Conservation (phyloP, 2,888 invertebrate species). For the Stictocephala bisonia region DNA sequence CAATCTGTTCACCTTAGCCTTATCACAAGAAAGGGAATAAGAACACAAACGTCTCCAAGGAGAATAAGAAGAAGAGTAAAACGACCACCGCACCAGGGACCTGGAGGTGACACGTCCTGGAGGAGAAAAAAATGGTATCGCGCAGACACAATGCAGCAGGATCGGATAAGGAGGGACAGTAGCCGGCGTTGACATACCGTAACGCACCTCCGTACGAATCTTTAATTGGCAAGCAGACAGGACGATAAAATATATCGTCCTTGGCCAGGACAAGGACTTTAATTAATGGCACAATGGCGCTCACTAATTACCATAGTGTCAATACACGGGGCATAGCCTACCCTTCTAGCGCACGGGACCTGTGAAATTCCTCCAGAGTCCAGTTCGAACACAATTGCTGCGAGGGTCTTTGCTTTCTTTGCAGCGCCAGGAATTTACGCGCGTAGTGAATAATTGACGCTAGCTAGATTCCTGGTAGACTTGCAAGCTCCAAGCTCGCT, state of each 20-base stretch:
- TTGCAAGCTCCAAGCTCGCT: no score
- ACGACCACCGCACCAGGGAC: background rate
- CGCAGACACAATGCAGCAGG: conserved; percentile 24
- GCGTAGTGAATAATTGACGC: no score
- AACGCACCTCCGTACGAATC: conserved; percentile 8
- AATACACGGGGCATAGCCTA: no score
- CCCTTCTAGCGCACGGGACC: no score
- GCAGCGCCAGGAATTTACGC: no score
- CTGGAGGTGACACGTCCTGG: background rate
- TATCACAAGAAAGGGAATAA: no score
- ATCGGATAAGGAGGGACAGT: conserved; percentile 17
- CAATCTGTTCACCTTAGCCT: no score
- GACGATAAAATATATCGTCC: conserved; percentile 28
- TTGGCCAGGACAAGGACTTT: background rate
- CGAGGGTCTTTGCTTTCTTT: no score
- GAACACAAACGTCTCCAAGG: background rate
- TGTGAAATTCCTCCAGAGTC: conserved; percentile 34
- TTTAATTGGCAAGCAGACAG: conserved; percentile 20
- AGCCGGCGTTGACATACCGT: conserved; percentile 1
- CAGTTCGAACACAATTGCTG: no score
- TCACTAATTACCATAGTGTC: conserved; percentile 38
- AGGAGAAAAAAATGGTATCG: conserved; percentile 16
- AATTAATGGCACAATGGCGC: conserved; percentile 25
- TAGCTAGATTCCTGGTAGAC: no score
- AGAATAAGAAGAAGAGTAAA: no score